Base-by-base conservation (phyloP, 2,888 invertebrate genomes). In the Cartodere bifasciata region DNA sequence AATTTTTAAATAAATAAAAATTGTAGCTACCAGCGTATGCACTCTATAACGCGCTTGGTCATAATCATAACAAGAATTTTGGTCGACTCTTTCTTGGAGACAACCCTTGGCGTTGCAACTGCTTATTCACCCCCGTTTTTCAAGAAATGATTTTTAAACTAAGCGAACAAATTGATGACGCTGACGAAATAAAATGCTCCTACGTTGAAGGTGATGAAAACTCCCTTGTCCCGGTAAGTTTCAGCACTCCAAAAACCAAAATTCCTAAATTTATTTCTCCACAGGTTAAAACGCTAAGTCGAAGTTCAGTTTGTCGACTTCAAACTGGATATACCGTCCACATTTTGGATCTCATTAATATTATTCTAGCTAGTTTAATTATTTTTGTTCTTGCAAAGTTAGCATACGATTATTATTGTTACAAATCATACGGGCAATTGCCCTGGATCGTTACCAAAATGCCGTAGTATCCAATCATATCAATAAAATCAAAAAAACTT, bases 91-190 rank as follows among this genome's bases (percentile, higher is more conserved):
- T 68, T 47, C 62, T 86, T 1, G 81, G 83, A 1, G 64, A 69
- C 38, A 87, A 87, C 58, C 82, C 85, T 0, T 87, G 85, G 84
- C 65, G 72, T 14, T 87, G 87, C 50, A 81, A 84, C 47, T 87
- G 87, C 43, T 70, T 71, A 40, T 85, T 80, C 54, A 77, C 79
- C 3, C 83, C 84, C 23, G 67, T 74, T 21, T 81, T 87, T 50
- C 79, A 60, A 48, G 56, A 71, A 23, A 56, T 77, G 25, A 55
- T 79, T 7, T 64, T 71, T 41, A 78, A 77, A 49, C 83, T 84
- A 52, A 67, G 73, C 37, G 62, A 66, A 12, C 70, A 84, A 32
- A 72, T 86, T 36, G 64, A 67, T 33, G 85, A 87, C 47, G 58
- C 75, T 2, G 54, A 64, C 12, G 76, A 84, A 42, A 72, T 87